Conservation (phyloP, 2,113 vertebrate genomes). For the Limanda limanda region DNA sequence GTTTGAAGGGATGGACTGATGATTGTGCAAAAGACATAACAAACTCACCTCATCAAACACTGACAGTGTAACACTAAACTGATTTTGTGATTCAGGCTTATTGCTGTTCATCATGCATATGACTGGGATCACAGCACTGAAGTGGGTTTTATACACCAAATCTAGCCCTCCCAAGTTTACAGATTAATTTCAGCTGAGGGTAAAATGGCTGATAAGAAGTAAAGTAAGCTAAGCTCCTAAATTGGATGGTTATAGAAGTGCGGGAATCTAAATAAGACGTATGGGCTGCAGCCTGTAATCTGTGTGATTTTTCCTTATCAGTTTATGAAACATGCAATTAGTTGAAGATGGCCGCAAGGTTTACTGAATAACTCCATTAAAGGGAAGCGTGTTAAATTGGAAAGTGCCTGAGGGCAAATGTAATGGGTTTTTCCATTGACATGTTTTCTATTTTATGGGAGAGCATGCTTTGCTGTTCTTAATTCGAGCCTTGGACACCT, state of each 20-base stretch:
- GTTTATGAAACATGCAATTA: slow-evolving; percentile 78
- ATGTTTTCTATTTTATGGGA: slow-evolving; percentile 59
- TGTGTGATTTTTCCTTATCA: slow-evolving; percentile 68
- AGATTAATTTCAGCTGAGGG: slow-evolving; percentile 53
- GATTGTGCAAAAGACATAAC: slow-evolving; percentile 45
- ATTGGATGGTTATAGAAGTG: slow-evolving; percentile 60
- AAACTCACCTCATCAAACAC: slow-evolving; percentile 50
- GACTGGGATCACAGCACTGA: slow-evolving; percentile 26
- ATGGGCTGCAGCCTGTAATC: slow-evolving; percentile 56
- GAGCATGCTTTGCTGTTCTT: slow-evolving; percentile 49
- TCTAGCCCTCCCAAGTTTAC: slow-evolving; percentile 18
- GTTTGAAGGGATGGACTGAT: slow-evolving; percentile 39
- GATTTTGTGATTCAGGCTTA: slow-evolving; percentile 41
- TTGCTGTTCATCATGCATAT: slow-evolving; percentile 38
- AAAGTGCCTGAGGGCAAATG: slow-evolving; percentile 65
- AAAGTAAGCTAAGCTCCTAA: slow-evolving; percentile 63
- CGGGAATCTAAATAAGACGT: slow-evolving; percentile 62
- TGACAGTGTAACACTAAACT: slow-evolving; percentile 33
- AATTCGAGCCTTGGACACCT: slow-evolving; percentile 43
- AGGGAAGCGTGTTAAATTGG: slow-evolving; percentile 69
- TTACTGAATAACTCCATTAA: slow-evolving; percentile 75
- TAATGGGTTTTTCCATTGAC: slow-evolving; percentile 76
- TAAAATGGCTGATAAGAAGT: slow-evolving; percentile 66
- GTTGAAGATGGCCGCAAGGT: slow-evolving; percentile 64
- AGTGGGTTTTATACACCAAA: slow-evolving; percentile 8